phyloP scores from a whole-genome alignment of 2,113 vertebrate genomes.

The Meles meles region DNA sequence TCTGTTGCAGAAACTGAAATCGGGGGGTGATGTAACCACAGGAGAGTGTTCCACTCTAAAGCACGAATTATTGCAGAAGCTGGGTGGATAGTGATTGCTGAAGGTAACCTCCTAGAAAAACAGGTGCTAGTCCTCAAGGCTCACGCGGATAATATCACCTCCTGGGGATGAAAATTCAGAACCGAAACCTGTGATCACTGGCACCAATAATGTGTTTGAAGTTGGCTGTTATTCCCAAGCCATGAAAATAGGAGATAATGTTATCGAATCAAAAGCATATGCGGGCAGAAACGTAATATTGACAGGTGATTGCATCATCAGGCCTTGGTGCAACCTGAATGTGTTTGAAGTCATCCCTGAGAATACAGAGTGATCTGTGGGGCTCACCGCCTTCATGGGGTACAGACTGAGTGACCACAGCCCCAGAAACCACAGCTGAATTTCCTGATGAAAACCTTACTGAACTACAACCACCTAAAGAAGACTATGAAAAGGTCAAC shows the following conservation, averaged over 20 bases:
- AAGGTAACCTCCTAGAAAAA: constrained; percentile 96
- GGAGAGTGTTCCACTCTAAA: constrained; percentile 96
- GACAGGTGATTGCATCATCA: constrained; percentile 93
- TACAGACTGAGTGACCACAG: constrained; percentile 95
- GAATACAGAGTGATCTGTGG: constrained; percentile 94
- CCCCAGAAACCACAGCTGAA: constrained; percentile 95
- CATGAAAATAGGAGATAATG: constrained; percentile 97
- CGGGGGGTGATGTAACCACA: constrained; percentile 93
- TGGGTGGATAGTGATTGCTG: constrained; percentile 93
- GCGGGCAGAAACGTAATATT: constrained; percentile 93
- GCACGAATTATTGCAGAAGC: constrained; percentile 95
- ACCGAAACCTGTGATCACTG: constrained; percentile 92
- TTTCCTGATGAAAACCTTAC: constrained; percentile 98
- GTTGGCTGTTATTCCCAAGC: constrained; percentile 95
- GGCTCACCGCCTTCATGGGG: constrained; percentile 88
- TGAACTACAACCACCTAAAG: constrained; percentile 97
- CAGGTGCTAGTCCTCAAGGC: constrained; percentile 95
- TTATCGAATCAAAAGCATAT: constrained; percentile 96
- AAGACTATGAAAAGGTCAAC: constrained; percentile 89
- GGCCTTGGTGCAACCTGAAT: constrained; percentile 93
- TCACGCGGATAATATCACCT: constrained; percentile 92
- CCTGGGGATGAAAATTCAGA: constrained; percentile 88
- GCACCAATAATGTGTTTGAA: constrained; percentile 97
- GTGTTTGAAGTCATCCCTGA: constrained; percentile 93
- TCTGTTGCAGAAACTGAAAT: constrained; percentile 96